These are phyloP conservation scores for Anadara kagoshimensis DNA, from an alignment of 1,140 invertebrate species.

Conservation along the genomic window DNA sequence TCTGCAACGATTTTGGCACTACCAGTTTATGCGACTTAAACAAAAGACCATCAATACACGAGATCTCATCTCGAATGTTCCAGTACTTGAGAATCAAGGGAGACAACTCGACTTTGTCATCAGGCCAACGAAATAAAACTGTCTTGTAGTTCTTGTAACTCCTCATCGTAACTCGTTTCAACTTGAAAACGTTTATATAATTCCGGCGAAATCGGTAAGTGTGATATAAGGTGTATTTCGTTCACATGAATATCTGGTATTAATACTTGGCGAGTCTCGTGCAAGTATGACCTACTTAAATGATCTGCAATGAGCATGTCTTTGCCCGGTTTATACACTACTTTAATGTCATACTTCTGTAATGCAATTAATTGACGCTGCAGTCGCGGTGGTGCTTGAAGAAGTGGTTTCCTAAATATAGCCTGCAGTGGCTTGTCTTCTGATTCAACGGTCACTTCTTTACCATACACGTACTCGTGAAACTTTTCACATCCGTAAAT, in stretches of 20 bases:
- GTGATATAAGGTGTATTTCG: constrained; percentile 43
- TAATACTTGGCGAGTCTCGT: constrained; percentile 5
- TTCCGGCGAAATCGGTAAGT: constrained; percentile 18
- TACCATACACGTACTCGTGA: constrained; percentile 74
- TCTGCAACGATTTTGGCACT: constrained; percentile 17
- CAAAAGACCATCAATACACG: no score
- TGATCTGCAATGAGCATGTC: constrained; percentile 36
- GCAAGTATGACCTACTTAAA: constrained; percentile 32
- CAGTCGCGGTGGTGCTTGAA: constrained; percentile 40
- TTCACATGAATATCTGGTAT: constrained; percentile 20
- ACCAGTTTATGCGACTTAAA: constrained; percentile 36
- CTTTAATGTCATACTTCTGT: constrained; percentile 42
- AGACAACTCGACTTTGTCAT: constrained; percentile 4
- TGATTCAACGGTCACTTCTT: constrained; percentile 60
- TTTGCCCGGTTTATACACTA: constrained; percentile 40
- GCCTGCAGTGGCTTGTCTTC: constrained; percentile 33
- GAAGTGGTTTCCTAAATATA: constrained; percentile 47
- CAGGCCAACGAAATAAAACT: constrained; percentile 43
- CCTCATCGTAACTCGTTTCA: constrained; percentile 15
- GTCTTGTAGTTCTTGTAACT: constrained; percentile 10
- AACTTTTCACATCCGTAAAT: constrained; percentile 76
- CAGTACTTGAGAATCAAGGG: constrained; percentile 22
- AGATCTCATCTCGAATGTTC: constrained; percentile 38
- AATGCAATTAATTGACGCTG: constrained; percentile 49
- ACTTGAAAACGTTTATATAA: constrained; percentile 8